Evolutionary conservation across 2,113 vertebrate genomes (phyloP).

Genomic region (Eudyptes chrysolophus): DNA sequence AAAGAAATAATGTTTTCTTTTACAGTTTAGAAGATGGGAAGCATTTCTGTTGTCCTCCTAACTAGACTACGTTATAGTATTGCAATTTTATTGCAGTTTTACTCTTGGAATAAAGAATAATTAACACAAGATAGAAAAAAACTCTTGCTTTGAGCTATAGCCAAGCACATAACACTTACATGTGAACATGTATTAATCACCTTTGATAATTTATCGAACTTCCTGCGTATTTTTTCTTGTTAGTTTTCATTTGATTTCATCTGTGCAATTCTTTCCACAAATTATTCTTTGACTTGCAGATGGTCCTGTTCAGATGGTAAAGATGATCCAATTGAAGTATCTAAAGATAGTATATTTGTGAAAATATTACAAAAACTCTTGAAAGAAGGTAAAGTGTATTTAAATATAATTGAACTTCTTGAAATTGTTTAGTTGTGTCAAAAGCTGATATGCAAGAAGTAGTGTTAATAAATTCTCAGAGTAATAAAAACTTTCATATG

Average conservation of each 20-base stretch:
- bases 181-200: background rate
- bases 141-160: background rate
- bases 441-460: background rate
- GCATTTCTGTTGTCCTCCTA: background rate
- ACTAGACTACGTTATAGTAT: background rate
- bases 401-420: background rate
- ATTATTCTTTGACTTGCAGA: slow-evolving; percentile 70
- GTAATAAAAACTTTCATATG: background rate
- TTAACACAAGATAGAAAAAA: background rate
- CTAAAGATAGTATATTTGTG: slow-evolving; percentile 93
- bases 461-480: background rate
- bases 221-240: background rate
- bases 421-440: background rate
- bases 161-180: background rate
- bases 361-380: slow-evolving; percentile 92
- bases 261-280: background rate
- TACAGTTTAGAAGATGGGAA: background rate
- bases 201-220: background rate
- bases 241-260: background rate
- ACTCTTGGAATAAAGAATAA: background rate
- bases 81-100: background rate
- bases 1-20: background rate
- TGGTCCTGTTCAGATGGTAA: slow-evolving; percentile 87
- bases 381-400: slow-evolving; percentile 85
- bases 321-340: slow-evolving; percentile 92